phyloP scores from a whole-genome alignment of 2,113 vertebrate species.

The Mus musculus region GRCm39 chr2:44986001-44986500 shows the following conservation, averaged over 20 bases:
- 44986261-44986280: constrained; percentile 24
- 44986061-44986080: constrained; percentile 90
- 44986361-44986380: constrained; percentile 39
- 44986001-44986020: constrained; percentile 98
- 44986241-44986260: constrained; percentile 29
- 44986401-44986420: constrained; percentile 33
- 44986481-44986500: constrained; percentile 71
- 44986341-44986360: constrained; percentile 37
- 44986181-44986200: constrained; percentile 47
- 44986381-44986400: constrained; percentile 55
- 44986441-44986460: constrained; percentile 37
- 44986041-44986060: constrained; percentile 93
- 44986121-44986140: constrained; percentile 86
- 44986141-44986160: constrained; percentile 70
- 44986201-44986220: neutral
- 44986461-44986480: constrained; percentile 58
- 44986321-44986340: constrained; percentile 61
- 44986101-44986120: constrained; percentile 85
- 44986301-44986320: constrained; percentile 68
- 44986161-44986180: too few species aligned
- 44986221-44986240: neutral
- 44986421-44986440: constrained; percentile 49
- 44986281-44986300: constrained; percentile 78
- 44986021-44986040: constrained; percentile 96
- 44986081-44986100: constrained; percentile 89